Evolutionary conservation across 2,113 vertebrate genomes (phyloP).

Genomic region (Pedetes capensis): DNA sequence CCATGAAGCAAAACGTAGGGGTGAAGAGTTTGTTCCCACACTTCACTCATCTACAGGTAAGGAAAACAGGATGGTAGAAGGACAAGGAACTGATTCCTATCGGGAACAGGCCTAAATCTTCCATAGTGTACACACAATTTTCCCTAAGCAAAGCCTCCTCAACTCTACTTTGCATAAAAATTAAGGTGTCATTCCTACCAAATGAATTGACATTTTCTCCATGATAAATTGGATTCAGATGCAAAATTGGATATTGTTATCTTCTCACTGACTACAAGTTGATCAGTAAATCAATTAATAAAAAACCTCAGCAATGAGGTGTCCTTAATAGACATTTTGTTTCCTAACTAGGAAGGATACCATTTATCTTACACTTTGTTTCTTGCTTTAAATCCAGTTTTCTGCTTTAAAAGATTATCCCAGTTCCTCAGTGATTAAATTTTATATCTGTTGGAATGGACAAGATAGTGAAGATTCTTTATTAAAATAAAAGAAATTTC

Average conservation of each 20-base stretch:
- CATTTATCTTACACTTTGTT: not conserved
- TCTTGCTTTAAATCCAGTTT: slow-evolving; percentile 41
- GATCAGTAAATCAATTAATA: slow-evolving; percentile 2
- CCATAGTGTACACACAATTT: not conserved
- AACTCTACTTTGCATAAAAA: not conserved
- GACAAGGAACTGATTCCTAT: not conserved
- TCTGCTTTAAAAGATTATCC: slow-evolving; percentile 3
- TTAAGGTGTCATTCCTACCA: slow-evolving; percentile 3
- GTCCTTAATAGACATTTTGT: slow-evolving; percentile 4
- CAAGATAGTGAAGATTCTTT: not conserved
- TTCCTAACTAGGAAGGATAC: slow-evolving; percentile 11
- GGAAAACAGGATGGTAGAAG: not conserved
- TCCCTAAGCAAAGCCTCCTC: not conserved
- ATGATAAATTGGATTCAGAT: slow-evolving; percentile 2
- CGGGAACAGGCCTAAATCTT: not conserved
- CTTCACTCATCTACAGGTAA: not conserved
- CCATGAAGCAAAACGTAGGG: not conserved
- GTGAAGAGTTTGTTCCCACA: not conserved
- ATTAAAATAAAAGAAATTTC: not conserved
- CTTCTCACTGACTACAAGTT: not conserved
- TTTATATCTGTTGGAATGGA: not conserved
- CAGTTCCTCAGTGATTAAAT: slow-evolving; percentile 14
- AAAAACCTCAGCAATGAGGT: not conserved
- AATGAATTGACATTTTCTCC: slow-evolving; percentile 12
- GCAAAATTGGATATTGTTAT: slow-evolving; percentile 23